Conservation (phyloP, 2,888 invertebrate species). For the Caenorhabditis sp. region DNA sequence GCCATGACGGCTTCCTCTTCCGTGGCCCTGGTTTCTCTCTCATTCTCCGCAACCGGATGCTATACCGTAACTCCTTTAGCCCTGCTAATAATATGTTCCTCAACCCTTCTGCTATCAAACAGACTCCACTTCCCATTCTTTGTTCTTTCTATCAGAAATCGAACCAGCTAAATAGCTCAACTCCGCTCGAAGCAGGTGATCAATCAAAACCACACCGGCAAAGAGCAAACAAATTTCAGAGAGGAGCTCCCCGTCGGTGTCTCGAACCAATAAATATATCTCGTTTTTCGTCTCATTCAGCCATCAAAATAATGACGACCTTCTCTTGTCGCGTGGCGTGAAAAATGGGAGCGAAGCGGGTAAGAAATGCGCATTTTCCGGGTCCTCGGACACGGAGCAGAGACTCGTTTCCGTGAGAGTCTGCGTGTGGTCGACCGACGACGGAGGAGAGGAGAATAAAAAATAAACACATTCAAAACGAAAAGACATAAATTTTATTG, state of each 20-base stretch:
- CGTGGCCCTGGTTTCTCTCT: too few relatives aligned
- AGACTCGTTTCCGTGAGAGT: conserved; percentile 12
- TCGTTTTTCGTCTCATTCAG: not conserved
- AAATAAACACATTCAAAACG: conserved; percentile 53
- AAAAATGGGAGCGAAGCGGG: not conserved
- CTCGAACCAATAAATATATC: conserved; percentile 11
- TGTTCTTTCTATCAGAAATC: not conserved
- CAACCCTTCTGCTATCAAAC: too few relatives aligned
- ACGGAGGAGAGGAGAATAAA: conserved; percentile 48
- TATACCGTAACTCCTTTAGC: too few relatives aligned
- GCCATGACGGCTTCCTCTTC: too few relatives aligned
- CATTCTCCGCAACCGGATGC: too few relatives aligned
- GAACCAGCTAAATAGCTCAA: not conserved
- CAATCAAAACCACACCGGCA: conserved; percentile 59
- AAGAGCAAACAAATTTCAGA: conserved; percentile 17
- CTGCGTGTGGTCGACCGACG: not conserved
- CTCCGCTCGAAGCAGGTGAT: conserved; percentile 45
- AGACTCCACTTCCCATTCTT: too few relatives aligned
- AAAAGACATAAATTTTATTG: conserved; percentile 60
- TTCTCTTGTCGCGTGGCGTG: not conserved
- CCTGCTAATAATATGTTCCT: too few relatives aligned
- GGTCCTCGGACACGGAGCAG: conserved; percentile 14
- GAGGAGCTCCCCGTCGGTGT: conserved; percentile 11
- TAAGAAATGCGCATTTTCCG: conserved; percentile 40
- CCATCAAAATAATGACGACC: conserved; percentile 24